Conservation (phyloP, 2,113 vertebrate species). For the Eurystomus gularis region DNA sequence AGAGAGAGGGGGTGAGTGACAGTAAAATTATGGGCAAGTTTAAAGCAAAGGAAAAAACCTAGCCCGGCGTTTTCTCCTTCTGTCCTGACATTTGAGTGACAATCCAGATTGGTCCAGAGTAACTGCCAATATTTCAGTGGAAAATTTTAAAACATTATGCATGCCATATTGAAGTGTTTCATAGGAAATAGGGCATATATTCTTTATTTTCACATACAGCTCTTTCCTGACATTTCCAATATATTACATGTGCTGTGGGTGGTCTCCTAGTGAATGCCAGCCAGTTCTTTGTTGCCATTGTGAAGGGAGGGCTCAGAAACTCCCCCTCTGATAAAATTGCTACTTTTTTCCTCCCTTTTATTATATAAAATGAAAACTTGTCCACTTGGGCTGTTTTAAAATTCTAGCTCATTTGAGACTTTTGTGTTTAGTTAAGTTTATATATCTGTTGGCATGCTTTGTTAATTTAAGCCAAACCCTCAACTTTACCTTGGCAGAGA, state of each 20-base stretch:
- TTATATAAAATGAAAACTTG: conserved; percentile 26
- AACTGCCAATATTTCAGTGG: conserved; percentile 20
- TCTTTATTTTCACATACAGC: conserved; percentile 26
- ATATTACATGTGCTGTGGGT: background rate
- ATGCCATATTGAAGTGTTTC: conserved; percentile 36
- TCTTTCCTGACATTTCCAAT: conserved; percentile 19
- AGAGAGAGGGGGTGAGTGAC: background rate
- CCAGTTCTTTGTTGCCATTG: background rate
- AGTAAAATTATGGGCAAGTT: background rate
- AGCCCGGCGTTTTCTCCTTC: background rate
- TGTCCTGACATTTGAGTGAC: conserved; percentile 11
- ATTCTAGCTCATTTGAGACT: background rate
- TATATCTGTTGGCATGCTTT: conserved; percentile 35
- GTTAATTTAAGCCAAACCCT: conserved; percentile 50
- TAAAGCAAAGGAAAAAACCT: background rate
- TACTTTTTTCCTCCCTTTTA: background rate
- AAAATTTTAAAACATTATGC: conserved; percentile 41
- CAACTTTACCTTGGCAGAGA: conserved; percentile 55
- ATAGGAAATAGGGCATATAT: background rate
- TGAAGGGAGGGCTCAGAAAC: conserved; percentile 18
- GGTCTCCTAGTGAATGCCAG: background rate
- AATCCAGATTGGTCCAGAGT: background rate
- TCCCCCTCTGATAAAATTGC: background rate
- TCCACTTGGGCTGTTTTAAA: background rate
- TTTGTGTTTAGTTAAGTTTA: conserved; percentile 48